Conservation (phyloP, 1,140 invertebrate genomes). For the Coenobita brevimanus region DNA sequence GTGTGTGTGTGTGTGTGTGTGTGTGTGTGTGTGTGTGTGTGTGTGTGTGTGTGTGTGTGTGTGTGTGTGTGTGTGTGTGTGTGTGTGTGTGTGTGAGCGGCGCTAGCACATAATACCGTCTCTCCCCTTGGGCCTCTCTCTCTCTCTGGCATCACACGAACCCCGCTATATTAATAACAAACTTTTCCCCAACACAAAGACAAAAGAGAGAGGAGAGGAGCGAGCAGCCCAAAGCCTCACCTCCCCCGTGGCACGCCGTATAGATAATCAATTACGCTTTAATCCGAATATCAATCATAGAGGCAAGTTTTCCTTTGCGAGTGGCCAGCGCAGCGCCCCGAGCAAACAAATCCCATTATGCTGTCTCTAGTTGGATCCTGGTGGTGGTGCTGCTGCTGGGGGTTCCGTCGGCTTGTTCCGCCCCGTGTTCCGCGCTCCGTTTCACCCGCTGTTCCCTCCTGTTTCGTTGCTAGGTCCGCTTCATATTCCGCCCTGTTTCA, state of each 20-base stretch:
- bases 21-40: neutral
- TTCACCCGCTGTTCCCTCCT: neutral
- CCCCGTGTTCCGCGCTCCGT: neutral
- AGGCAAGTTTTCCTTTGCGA: constrained; percentile 60
- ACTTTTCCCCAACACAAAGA: constrained; percentile 35
- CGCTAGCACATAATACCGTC: neutral
- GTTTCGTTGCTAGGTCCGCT: neutral
- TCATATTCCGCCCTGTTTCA: neutral
- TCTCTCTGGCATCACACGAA: constrained; percentile 8
- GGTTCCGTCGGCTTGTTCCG: neutral
- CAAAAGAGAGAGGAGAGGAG: too few relatives aligned
- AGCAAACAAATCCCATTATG: constrained; percentile 55
- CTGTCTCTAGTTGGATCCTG: neutral
- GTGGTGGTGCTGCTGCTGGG: too few relatives aligned
- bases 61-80: neutral
- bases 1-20: neutral
- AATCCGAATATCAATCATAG: constrained; percentile 66
- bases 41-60: constrained; percentile 7
- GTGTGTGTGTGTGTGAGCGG: neutral
- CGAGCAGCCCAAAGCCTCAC: too few relatives aligned
- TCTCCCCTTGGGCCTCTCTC: neutral
- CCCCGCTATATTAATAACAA: constrained; percentile 52
- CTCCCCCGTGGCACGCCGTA: constrained; percentile 50
- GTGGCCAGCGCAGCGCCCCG: constrained; percentile 1
- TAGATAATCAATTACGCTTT: constrained; percentile 66